These are phyloP conservation scores for Sinonovacula constricta DNA, from an alignment of 1,140 invertebrate genomes.

Conservation along the genomic window DNA sequence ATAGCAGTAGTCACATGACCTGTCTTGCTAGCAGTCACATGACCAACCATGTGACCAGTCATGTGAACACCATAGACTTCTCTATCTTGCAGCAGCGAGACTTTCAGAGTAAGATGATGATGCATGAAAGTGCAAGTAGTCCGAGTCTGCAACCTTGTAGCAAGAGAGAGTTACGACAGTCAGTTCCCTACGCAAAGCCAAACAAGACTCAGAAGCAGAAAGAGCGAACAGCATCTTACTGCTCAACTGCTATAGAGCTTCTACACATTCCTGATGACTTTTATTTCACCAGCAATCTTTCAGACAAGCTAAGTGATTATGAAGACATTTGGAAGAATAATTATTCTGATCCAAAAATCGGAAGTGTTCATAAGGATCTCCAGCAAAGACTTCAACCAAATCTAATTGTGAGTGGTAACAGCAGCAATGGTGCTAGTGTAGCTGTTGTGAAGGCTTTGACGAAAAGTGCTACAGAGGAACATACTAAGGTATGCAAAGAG, in stretches of 20 bases:
- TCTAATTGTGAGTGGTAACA: slow-evolving; percentile 7
- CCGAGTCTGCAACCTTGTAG: slow-evolving; percentile 19
- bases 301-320: slow-evolving; percentile 96
- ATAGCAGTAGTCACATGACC: slow-evolving; percentile 21
- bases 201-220: slow-evolving; percentile 49
- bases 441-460: slow-evolving; percentile 6
- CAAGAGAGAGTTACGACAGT: slow-evolving; percentile 26
- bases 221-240: slow-evolving; percentile 35
- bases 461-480: slow-evolving; percentile 14
- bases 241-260: slow-evolving; percentile 59
- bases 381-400: slow-evolving; percentile 44
- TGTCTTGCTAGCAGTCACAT: too few species aligned
- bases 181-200: slow-evolving; percentile 47
- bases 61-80: slow-evolving; percentile 16
- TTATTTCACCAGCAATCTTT: slow-evolving; percentile 92
- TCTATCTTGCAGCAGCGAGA: slow-evolving; percentile 9
- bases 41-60: too few species aligned
- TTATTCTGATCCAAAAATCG: slow-evolving; percentile 48
- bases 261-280: slow-evolving; percentile 65
- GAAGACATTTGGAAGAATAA: slow-evolving; percentile 91
- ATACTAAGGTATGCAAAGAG: slow-evolving; percentile 2
- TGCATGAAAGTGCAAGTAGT: slow-evolving; percentile 43
- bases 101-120: slow-evolving; percentile 13
- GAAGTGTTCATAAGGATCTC: slow-evolving; percentile 45
- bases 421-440: slow-evolving; percentile 21